Conservation (phyloP, 2,113 vertebrate genomes). For the Thermophis baileyi region DNA sequence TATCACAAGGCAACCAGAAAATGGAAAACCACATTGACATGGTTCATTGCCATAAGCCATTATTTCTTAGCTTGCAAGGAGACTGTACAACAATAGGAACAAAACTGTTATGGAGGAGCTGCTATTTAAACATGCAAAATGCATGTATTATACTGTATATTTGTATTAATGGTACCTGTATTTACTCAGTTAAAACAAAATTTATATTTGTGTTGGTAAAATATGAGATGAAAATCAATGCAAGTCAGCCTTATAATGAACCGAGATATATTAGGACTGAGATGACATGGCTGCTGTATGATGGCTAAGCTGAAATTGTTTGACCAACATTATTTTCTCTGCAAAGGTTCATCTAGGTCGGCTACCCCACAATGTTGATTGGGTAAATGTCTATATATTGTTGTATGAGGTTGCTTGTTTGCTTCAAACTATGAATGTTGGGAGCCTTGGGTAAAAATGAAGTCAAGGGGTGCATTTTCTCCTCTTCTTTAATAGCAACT, state of each 20-base stretch:
- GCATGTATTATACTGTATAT: not conserved
- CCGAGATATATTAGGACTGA: not conserved
- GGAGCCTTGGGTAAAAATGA: not conserved
- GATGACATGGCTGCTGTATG: not conserved
- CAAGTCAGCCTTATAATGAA: not conserved
- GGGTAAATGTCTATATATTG: not conserved
- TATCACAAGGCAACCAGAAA: not conserved
- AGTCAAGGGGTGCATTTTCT: not conserved
- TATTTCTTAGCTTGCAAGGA: not conserved
- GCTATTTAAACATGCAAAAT: not conserved
- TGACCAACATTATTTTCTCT: not conserved
- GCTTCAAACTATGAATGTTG: not conserved
- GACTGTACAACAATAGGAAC: not conserved
- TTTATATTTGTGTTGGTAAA: not conserved
- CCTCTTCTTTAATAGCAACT: not conserved
- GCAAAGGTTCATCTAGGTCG: not conserved
- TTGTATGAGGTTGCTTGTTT: not conserved
- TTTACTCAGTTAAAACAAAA: not conserved
- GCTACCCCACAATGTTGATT: not conserved
- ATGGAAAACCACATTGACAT: not conserved
- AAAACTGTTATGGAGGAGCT: not conserved
- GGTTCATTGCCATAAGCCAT: not conserved
- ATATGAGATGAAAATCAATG: not conserved
- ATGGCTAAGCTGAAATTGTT: not conserved
- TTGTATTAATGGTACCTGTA: not conserved